Evolutionary conservation across 2,888 invertebrate genomes (phyloP).

Genomic region (Drosophila bunnanda): DNA sequence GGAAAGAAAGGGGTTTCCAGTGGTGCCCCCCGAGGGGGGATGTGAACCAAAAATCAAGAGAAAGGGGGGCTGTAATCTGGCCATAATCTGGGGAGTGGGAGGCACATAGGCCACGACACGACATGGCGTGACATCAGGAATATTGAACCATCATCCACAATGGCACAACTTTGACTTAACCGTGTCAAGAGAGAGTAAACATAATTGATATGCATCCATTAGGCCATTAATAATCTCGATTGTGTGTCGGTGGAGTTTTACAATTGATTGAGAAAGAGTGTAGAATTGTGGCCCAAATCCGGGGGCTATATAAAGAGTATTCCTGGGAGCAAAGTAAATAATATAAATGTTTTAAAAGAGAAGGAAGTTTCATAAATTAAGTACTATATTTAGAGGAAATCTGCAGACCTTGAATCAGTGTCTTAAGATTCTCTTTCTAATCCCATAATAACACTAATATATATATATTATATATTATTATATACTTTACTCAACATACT

Average conservation of each 20-base stretch:
- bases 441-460: too few species aligned
- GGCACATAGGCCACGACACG: constrained; percentile 28
- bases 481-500: not conserved
- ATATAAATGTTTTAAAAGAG: not conserved
- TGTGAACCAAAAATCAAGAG: not conserved
- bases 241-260: constrained; percentile 17
- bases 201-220: constrained; percentile 48
- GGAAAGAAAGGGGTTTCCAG: constrained; percentile 63
- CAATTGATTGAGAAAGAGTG: not conserved
- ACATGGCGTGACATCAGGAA: constrained; percentile 43
- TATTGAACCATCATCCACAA: constrained; percentile 35
- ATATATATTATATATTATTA: too few species aligned
- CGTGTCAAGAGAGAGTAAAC: constrained; percentile 44
- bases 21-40: constrained; percentile 26
- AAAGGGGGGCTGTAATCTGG: constrained; percentile 14
- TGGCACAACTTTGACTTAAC: constrained; percentile 32
- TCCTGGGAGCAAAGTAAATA: not conserved
- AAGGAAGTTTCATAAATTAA: not conserved
- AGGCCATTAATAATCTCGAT: constrained; percentile 38
- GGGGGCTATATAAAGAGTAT: not conserved
- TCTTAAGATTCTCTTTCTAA: not conserved
- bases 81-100: constrained; percentile 1
- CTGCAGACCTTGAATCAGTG: not conserved
- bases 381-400: not conserved
- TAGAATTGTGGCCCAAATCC: too few species aligned